These are phyloP conservation scores for Oncorhynchus mykiss DNA, from an alignment of 2,113 vertebrate species.

Conservation along the genomic window DNA sequence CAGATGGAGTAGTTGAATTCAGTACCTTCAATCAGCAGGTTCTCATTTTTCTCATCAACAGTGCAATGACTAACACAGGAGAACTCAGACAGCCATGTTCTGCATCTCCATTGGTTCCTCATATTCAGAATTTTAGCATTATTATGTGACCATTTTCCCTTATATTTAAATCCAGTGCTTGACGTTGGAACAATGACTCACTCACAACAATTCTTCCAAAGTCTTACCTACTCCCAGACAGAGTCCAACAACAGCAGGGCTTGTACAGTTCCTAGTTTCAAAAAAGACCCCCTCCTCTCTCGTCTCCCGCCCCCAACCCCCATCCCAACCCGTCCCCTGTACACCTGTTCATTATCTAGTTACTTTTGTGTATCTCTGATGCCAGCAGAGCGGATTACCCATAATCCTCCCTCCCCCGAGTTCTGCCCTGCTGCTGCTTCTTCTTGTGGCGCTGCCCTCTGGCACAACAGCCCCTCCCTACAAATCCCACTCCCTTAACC, in stretches of 20 bases:
- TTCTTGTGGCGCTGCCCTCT: constrained; percentile 45
- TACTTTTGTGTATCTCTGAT: constrained; percentile 34
- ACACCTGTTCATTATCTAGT: constrained; percentile 42
- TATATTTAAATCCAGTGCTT: too few relatives aligned
- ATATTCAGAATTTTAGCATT: background rate
- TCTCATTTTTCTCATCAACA: background rate
- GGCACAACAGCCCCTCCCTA: constrained; percentile 20
- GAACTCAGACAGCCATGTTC: background rate
- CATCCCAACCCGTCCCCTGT: constrained; percentile 1
- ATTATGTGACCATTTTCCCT: too few relatives aligned
- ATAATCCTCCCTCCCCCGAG: constrained; percentile 41
- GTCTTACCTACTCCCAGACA: too few relatives aligned
- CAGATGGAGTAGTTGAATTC: background rate
- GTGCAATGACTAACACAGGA: background rate
- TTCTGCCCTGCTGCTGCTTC: constrained; percentile 51
- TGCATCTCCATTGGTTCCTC: background rate
- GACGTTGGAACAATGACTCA: too few relatives aligned
- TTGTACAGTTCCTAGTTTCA: too few relatives aligned
- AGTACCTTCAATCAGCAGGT: background rate
- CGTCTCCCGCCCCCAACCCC: background rate
- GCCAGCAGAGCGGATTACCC: constrained; percentile 51
- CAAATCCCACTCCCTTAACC: constrained; percentile 34
- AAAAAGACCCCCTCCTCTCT: constrained; percentile 6
- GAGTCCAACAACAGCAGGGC: too few relatives aligned
- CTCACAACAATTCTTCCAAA: too few relatives aligned